Percentiles rank a stretch among this genome's conserved stretches.
phyloP scores from a whole-genome alignment of 1,140 invertebrate species.

The Zaprionus vittiger region DNA sequence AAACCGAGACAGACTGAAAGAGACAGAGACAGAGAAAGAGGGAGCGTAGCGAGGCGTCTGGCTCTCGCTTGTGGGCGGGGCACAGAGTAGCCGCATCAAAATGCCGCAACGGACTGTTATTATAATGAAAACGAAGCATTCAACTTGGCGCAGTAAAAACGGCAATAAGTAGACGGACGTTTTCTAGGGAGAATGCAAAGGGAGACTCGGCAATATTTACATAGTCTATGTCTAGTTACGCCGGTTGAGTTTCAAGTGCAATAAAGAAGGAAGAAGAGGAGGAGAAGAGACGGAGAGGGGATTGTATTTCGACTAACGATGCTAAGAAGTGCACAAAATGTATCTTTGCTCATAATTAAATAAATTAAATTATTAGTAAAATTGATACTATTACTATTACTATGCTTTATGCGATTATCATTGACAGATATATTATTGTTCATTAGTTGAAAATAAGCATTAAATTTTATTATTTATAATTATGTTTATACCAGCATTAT shows the following conservation, averaged over 20 bases:
- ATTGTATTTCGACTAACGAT: neutral
- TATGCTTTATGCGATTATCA: too few relatives aligned
- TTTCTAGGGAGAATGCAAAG: conserved; percentile 12
- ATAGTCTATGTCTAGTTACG: conserved; percentile 51
- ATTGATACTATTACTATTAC: too few relatives aligned
- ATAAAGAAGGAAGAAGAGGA: neutral
- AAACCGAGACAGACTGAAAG: conserved; percentile 4
- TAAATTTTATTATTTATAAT: too few relatives aligned
- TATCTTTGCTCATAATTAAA: too few relatives aligned
- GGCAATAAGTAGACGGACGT: conserved; percentile 30
- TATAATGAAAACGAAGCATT: conserved; percentile 72
- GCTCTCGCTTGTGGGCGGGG: neutral
- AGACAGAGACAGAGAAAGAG: conserved; percentile 5
- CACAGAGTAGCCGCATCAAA: conserved; percentile 64
- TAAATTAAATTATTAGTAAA: too few relatives aligned
- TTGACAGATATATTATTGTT: too few relatives aligned
- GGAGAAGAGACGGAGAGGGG: neutral
- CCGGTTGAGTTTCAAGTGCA: conserved; percentile 57
- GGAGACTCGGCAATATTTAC: conserved; percentile 53
- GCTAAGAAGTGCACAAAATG: neutral
- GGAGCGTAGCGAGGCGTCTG: neutral
- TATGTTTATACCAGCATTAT: too few relatives aligned
- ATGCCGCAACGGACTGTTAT: conserved; percentile 76
- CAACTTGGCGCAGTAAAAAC: conserved; percentile 44
- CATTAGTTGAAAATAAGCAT: too few relatives aligned